phyloP scores from a whole-genome alignment of 2,888 invertebrate genomes.

The Cephus pygmeus region DNA sequence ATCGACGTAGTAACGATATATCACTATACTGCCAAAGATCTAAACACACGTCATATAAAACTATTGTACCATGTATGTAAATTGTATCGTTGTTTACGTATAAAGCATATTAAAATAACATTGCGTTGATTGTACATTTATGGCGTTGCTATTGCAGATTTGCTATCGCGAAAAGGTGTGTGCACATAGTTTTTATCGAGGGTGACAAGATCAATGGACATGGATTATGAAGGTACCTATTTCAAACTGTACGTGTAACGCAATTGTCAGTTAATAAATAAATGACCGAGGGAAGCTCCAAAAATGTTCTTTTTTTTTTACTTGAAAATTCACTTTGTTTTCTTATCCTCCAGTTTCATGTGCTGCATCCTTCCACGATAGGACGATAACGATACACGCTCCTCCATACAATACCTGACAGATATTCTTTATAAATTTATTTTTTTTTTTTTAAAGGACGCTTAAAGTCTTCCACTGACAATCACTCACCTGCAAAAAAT shows the following conservation, averaged over 20 bases:
- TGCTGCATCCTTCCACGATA: too few relatives aligned
- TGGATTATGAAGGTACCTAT: conserved; percentile 9
- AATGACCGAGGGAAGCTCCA: conserved; percentile 23
- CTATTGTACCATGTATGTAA: conserved; percentile 30
- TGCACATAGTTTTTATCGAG: background rate
- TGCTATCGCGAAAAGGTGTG: background rate
- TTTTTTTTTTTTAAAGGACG: too few relatives aligned
- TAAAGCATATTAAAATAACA: conserved; percentile 25
- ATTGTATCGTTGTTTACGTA: conserved; percentile 47
- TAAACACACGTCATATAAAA: conserved; percentile 15
- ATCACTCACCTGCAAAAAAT: too few relatives aligned
- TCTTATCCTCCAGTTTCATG: too few relatives aligned
- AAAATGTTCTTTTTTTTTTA: background rate
- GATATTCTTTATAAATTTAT: too few relatives aligned
- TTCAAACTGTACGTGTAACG: conserved; percentile 45
- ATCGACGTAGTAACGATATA: too few relatives aligned
- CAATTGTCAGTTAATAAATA: conserved; percentile 47
- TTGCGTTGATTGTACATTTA: conserved; percentile 24
- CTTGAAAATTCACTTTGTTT: background rate
- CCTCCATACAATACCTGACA: too few relatives aligned
- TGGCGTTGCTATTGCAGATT: conserved; percentile 33
- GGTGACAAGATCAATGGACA: background rate
- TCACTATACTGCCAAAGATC: background rate
- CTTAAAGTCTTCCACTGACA: too few relatives aligned
- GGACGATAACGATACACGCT: too few relatives aligned